Base-by-base conservation (phyloP, 2,888 invertebrate species). In the Tiliacea citrago region DNA sequence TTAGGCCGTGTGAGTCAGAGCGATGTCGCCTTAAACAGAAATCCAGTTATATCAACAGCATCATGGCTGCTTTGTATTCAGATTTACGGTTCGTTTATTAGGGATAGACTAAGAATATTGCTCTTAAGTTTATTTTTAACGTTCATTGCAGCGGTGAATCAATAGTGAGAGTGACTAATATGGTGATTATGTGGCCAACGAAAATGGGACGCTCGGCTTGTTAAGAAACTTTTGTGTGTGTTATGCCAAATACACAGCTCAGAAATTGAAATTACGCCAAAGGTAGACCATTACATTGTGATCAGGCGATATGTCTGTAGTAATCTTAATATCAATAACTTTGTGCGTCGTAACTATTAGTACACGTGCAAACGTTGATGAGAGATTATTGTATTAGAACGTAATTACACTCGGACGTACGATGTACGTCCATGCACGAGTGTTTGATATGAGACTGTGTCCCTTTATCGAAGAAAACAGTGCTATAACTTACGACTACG, bases 21-120 rank as follows among this genome's bases (percentile, higher is more conserved):
- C 68, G 72, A 0, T 62, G 62, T 51, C 55, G 39, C 86, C 84
- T 65, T 86, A 75, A 70, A 42, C 10, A 77, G 86, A 73, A 10
- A 85, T 84, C 84, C 65, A 80, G 67, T 84, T 78, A 66, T 78
- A 84, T 86, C 80, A 45, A n/a, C 24, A 16, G 18, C 58, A 85
- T 85, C 83, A 68, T 1, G 29, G 35, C 21, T 63, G 29, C 57
- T 79, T 85, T 82, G 62, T 83, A 60, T 62, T 68, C 63, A 51
- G 60, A 24, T 82, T 83, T 21, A 79, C 62, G 62, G 16, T 72
- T 45, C 24, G 21, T 12, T 24, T 18, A 13, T 75, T 62, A 69
- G 18, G 58, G 61, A 72, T 62, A 47, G 68, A 49, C 45, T 29
- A 13, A 55, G 21, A 42, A 24, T 58, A 51, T 21, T 24, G 53